Evolutionary conservation across 2,888 invertebrate genomes (phyloP), one percentile per base, ranked within the genome.

Genomic region (Troglohyphantes excavatus): DNA sequence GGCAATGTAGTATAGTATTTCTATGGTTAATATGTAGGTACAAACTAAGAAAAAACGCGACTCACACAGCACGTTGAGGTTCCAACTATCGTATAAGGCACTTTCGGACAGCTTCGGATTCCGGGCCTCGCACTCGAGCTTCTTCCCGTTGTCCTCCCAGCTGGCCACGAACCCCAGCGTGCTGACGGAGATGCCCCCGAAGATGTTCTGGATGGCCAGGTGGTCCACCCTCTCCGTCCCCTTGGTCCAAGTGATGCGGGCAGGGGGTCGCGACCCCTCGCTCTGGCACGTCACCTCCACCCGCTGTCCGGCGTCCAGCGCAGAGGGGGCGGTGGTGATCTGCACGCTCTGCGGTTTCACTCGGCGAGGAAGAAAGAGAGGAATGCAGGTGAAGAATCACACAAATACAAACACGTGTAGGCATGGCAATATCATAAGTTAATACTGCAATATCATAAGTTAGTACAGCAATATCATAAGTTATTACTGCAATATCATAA

Each of bases 61-160:
- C 92, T 91, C 90, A 92, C 92, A 92, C 75, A 91, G 85, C 46
- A 92, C 91, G 75, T 91, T 91, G 26, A 92, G 90, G 19, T 33
- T 91, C 91, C 92, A 91, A 26, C 91, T 90, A 63, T 92, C 92
- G 73, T 92, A 91, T 33, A 92, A 90, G 83, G 91, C 91, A 70
- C 92, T 92, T 61, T 92, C 90, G 33, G 91, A 91, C 73, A 92
- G 91, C 19, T 91, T 90, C 17, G 92, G 91, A 75, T 92, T 92
- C 67, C 92, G 91, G 19, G 92, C 92, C 83, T 92, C 90, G 65
- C 92, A 92, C 19, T 90, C 90, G 78, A 92, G 82, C 61, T 89
- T 88, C 82, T 92, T 92, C 17, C 92, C 92, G 78, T 92, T 91
- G 89, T 92, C 92, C 21, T 92, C 92, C 43, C 90, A 90, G 26